A percentile compares a stretch with the other conserved stretches of the same genome.
These are phyloP conservation scores for Cerastoderma edule DNA, from an alignment of 2,888 invertebrate genomes.

Conservation along the genomic window DNA sequence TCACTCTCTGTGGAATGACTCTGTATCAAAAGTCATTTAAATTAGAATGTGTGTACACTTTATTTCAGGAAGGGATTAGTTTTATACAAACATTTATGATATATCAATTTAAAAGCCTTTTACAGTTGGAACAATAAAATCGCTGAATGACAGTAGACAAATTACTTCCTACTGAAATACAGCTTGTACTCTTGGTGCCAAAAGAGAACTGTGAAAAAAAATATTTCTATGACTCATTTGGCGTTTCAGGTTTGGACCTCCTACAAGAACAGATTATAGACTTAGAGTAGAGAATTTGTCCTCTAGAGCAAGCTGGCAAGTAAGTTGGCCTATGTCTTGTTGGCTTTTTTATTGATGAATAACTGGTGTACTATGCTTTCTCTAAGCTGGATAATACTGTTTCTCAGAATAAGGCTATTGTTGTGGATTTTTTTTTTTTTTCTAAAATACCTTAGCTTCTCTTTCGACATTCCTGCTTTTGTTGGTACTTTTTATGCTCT, in stretches of 20 bases:
- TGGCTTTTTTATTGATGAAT: too few relatives aligned
- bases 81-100: background rate
- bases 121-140: too few relatives aligned
- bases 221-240: background rate
- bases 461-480: background rate
- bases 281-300: constrained; percentile 98
- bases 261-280: constrained; percentile 95
- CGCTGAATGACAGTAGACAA: too few relatives aligned
- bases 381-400: too few relatives aligned
- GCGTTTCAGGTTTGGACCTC: constrained; percentile 89
- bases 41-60: too few relatives aligned
- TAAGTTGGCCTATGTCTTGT: too few relatives aligned
- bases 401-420: too few relatives aligned
- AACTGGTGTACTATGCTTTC: too few relatives aligned
- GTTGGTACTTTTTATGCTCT: background rate
- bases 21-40: too few relatives aligned
- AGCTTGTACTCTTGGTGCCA: background rate
- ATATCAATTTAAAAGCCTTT: background rate
- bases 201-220: background rate
- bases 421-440: too few relatives aligned
- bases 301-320: constrained; percentile 99
- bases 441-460: background rate
- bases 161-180: background rate
- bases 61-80: background rate
- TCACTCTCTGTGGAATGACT: too few relatives aligned